A percentile compares a stretch with the other conserved stretches of the same genome.
Evolutionary conservation across 2,797 vertebrate genomes (phyloP).

Genomic region (Xiphophorus birchmanni): DNA sequence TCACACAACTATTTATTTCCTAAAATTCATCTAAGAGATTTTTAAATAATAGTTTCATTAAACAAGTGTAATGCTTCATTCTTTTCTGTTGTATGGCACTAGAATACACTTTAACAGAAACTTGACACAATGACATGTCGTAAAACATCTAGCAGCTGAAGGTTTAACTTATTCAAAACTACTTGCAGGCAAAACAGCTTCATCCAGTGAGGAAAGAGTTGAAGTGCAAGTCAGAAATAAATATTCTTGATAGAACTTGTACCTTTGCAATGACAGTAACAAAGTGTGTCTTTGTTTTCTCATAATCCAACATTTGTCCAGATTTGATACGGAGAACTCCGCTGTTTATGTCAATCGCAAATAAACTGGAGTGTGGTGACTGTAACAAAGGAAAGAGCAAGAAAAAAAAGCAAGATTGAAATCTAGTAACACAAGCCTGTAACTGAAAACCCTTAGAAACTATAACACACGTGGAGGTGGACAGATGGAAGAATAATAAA

Average conservation of each 20-base stretch:
- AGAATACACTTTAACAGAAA: background rate
- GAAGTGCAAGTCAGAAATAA: background rate
- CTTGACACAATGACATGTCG: background rate
- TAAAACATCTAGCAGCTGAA: background rate
- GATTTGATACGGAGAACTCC: slow-evolving; percentile 90
- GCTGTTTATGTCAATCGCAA: slow-evolving; percentile 89
- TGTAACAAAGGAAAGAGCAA: slow-evolving; percentile 48
- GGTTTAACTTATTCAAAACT: background rate
- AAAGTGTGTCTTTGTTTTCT: slow-evolving; percentile 90
- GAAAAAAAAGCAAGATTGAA: slow-evolving; percentile 22
- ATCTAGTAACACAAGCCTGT: slow-evolving; percentile 37
- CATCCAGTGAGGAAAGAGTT: background rate
- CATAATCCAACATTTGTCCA: slow-evolving; percentile 88
- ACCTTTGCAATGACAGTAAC: slow-evolving; percentile 91
- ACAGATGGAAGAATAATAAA: slow-evolving; percentile 52
- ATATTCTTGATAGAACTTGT: background rate
- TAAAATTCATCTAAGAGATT: background rate
- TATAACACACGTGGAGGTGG: slow-evolving; percentile 29
- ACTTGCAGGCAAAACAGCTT: background rate
- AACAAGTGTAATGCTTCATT: background rate
- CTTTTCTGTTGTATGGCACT: background rate
- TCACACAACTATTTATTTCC: background rate
- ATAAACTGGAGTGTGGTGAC: slow-evolving; percentile 77
- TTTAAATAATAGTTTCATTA: background rate
- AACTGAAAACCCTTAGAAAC: slow-evolving; percentile 17